phyloP scores from a whole-genome alignment of 2,113 vertebrate genomes.

The Hemiprocne comata region DNA sequence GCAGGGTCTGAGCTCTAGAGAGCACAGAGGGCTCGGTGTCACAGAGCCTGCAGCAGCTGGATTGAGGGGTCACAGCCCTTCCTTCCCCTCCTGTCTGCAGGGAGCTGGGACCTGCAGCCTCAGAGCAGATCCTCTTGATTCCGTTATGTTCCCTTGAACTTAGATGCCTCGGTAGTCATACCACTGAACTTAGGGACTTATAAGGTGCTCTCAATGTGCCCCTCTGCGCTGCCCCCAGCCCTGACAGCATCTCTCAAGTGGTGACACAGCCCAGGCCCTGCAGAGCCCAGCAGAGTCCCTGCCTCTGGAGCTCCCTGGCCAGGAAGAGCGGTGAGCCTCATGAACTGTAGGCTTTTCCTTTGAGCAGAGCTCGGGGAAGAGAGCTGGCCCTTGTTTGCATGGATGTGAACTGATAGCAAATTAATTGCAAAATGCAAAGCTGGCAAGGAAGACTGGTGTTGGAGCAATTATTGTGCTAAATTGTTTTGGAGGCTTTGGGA shows the following conservation, averaged over 20 bases:
- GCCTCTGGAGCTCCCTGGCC: background rate
- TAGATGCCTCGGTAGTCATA: background rate
- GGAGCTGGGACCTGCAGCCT: background rate
- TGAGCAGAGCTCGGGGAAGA: background rate
- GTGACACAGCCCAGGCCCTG: background rate
- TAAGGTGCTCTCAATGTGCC: background rate
- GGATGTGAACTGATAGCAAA: background rate
- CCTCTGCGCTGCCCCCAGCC: background rate
- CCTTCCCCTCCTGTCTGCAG: background rate
- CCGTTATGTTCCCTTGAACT: background rate
- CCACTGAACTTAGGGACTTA: background rate
- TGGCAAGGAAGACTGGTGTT: background rate
- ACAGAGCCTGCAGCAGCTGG: background rate
- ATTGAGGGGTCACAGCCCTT: background rate
- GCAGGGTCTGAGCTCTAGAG: background rate
- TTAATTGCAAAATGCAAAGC: background rate
- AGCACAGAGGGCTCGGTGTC: background rate
- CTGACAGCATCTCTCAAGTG: background rate
- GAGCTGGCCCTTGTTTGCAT: rapidly evolving
- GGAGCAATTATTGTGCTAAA: background rate
- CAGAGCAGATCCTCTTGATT: background rate
- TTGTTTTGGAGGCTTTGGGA: background rate
- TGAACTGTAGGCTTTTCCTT: background rate
- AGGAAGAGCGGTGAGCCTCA: background rate
- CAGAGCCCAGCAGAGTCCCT: background rate